Percentiles rank a stretch among this genome's conserved stretches.
Conservation (phyloP, 2,113 vertebrate species). For the Caretta caretta region DNA sequence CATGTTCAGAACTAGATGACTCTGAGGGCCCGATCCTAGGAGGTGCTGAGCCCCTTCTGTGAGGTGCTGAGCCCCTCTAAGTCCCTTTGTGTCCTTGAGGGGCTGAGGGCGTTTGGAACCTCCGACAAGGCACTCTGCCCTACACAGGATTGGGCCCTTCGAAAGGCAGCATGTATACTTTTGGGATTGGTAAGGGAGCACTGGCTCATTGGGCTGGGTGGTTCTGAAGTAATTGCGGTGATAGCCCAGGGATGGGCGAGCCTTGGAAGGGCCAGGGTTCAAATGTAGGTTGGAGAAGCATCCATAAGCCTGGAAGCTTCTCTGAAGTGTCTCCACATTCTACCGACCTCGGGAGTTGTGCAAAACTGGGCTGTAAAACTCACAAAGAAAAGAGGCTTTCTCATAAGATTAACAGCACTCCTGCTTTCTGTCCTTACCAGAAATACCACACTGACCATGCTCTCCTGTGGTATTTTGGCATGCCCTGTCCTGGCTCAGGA, state of each 20-base stretch:
- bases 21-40: constrained; percentile 37
- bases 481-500: constrained; percentile 51
- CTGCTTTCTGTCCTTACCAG: constrained; percentile 59
- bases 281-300: too few species aligned
- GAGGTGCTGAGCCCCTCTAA: neutral
- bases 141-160: neutral
- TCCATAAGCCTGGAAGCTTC: neutral
- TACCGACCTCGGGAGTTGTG: fast-evolving
- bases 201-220: neutral
- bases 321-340: neutral
- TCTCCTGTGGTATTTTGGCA: constrained; percentile 51
- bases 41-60: neutral
- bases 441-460: constrained; percentile 30
- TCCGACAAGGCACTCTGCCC: neutral
- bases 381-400: fast-evolving
- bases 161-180: constrained; percentile 37
- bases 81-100: neutral
- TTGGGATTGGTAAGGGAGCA: constrained; percentile 43
- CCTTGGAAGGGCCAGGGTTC: neutral
- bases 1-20: constrained; percentile 73
- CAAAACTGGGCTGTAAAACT: neutral
- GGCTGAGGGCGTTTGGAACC: neutral
- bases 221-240: neutral
- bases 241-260: constrained; percentile 45
- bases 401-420: neutral